These are phyloP conservation scores for Mus pahari DNA, from an alignment of 2,113 vertebrate genomes.

Conservation along the genomic window DNA sequence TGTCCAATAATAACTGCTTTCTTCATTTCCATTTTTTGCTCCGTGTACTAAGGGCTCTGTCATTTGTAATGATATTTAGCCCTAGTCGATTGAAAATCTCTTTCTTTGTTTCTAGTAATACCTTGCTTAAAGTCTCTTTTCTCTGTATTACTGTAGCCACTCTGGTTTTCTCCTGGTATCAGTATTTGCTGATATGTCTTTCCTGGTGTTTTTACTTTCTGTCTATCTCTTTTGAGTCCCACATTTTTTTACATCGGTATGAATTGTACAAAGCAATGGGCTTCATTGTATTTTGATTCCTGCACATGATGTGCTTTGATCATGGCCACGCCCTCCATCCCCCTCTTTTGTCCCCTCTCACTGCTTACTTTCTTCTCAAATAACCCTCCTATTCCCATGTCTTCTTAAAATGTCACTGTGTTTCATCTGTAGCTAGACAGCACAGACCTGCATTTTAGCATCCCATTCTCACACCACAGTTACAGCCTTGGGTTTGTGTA, in stretches of 20 bases:
- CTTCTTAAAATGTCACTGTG: not conserved
- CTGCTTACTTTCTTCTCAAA: not conserved
- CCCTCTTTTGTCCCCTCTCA: no score
- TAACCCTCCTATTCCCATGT: not conserved
- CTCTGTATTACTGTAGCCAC: not conserved
- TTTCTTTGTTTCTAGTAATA: conserved; percentile 8
- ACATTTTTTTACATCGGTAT: not conserved
- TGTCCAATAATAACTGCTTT: not conserved
- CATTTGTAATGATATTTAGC: not conserved
- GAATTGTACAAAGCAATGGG: not conserved
- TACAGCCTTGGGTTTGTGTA: not conserved
- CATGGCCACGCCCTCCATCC: not conserved
- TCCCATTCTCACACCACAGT: not conserved
- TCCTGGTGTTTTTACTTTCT: not conserved
- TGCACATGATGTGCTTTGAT: not conserved
- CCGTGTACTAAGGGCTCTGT: not conserved
- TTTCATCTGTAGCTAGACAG: not conserved
- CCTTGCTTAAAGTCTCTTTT: not conserved
- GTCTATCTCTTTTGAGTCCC: not conserved
- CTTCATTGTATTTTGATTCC: not conserved
- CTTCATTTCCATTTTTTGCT: not conserved
- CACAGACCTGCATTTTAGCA: not conserved
- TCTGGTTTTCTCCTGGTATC: not conserved
- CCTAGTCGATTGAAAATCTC: not conserved
- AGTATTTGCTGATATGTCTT: not conserved